phyloP scores from a whole-genome alignment of 1,140 invertebrate genomes.

The Bradynema listronoti region DNA sequence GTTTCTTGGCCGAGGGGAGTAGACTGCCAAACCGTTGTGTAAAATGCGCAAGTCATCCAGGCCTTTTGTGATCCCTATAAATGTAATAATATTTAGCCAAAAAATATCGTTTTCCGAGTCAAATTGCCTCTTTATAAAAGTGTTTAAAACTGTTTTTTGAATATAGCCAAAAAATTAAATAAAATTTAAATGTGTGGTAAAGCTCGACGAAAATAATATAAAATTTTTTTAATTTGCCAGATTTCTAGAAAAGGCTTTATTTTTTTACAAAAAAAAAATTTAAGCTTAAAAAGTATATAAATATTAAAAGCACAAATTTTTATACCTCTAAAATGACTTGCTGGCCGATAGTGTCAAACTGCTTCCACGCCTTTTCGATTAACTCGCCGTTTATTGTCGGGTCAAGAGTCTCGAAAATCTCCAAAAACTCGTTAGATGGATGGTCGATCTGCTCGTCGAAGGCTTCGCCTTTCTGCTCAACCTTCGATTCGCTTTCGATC shows the following conservation, averaged over 20 bases:
- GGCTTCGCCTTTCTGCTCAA: slow-evolving; percentile 1
- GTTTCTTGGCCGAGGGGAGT: slow-evolving; percentile 47
- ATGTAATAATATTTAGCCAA: slow-evolving; percentile 12
- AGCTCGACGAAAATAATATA: neutral
- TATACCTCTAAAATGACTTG: slow-evolving; percentile 39
- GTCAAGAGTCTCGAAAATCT: slow-evolving; percentile 37
- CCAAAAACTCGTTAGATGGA: slow-evolving; percentile 28
- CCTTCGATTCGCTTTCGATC: too few species aligned
- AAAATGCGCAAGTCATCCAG: slow-evolving; percentile 47
- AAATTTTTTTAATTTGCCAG: too few species aligned
- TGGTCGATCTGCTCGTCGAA: slow-evolving; percentile 18
- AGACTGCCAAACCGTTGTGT: slow-evolving; percentile 44
- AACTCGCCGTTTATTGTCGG: slow-evolving; percentile 40
- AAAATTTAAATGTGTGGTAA: neutral
- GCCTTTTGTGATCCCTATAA: slow-evolving; percentile 37
- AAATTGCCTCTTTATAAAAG: too few species aligned
- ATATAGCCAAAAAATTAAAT: slow-evolving; percentile 18
- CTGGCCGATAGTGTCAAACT: slow-evolving; percentile 38
- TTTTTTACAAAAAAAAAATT: too few species aligned
- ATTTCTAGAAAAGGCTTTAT: too few species aligned
- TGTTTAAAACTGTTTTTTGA: too few species aligned
- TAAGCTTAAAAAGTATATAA: too few species aligned
- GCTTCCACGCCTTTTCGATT: slow-evolving; percentile 42
- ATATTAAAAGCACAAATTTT: too few species aligned
- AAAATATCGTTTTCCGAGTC: neutral